Evolutionary conservation across 2,113 vertebrate species (phyloP), one percentile per base, ranked within the genome.

Genomic region (Urocolius indicus): DNA sequence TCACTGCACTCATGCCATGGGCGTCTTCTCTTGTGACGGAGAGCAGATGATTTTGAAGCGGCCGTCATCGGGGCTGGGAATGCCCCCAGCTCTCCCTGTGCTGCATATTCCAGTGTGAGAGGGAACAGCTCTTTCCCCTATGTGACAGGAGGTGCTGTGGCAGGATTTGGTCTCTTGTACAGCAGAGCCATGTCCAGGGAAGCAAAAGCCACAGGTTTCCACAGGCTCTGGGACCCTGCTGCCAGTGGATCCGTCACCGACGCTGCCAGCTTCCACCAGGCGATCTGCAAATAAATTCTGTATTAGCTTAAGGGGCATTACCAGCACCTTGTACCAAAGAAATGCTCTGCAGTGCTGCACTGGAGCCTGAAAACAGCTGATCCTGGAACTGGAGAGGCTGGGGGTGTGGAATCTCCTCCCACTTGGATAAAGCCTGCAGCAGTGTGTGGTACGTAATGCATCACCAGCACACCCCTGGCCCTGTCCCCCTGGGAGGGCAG

Each of bases 121-220:
- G 27, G 79, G 71, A 16, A 69, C 72, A 14, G 38, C 95, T 11
- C 90, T 84, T 32, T 94, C 90, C 45, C 63, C 80, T 0, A 3
- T 4, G 2, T 26, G 80, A 0, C 52, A 66, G 78, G 93, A 81
- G 45, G 43, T 65, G 57, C 58, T 16, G 2, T 12, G 94, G 9
- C 82, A 58, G 0, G 79, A 29, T 5, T 87, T 62, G n/a, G 75
- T 96, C 90, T 95, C 97, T 74, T 93, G 97, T 7, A 95, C 81
- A 2, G 97, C 95, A 1, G 83, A 58, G 59, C 95, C 88, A 2
- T 98, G 97, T 22, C 99, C 98, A 0, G 98, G 98, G 95, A 99
- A 99, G 94, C 99, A 99, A 94, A 98, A 98, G 77, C 98, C 95
- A 21, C 98, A 99, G 3, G 98, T 99, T 96, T 99, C 99, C 22